Evolutionary conservation across 2,888 invertebrate genomes (phyloP), one percentile per base, ranked within the genome.

Genomic region (Orgyia antiqua): DNA sequence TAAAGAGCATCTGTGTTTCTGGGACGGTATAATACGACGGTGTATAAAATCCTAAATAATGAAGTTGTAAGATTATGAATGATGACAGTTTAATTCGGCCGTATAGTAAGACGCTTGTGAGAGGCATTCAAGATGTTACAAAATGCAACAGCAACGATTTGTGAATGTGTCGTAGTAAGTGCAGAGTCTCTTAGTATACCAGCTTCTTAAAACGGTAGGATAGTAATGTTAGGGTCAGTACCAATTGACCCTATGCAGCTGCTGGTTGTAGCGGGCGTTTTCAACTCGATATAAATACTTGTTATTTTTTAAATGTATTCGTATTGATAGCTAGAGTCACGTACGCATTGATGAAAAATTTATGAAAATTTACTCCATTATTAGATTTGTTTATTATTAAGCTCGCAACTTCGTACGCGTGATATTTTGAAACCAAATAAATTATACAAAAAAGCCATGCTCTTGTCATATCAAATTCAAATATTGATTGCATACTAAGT

Each of bases 191-290:
- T 19, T 11, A 36, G 31, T 34, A 15, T 41, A 36, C 45, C 12
- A 37, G 24, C 41, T 13, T 40, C 38, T 47, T 52, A 58, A 68
- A 65, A 68, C 58, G 52, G 68, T 56, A 49, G 61, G 62, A 55
- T 69, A 71, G 55, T 62, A 66, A 62, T 64, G 58, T 68, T 60
- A 69, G 72, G 80, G 82, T 83, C 82, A 82, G 57, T 63, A 49
- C 51, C 67, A 83, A 79, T 83, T 83, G 70, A 83, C 82, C 82
- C 64, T 38, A 60, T 65, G 74, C 77, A 76, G 82, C 82, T 72
- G 82, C 68, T 62, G 64, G 45, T 48, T 49, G 56, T 57, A 60
- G 58, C 68, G 58, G 65, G 59, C 56, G 62, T 69, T 71, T 68
- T 58, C 61, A 67, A 54, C 65, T 66, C 55, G 55, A 58, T 58